Percentiles rank a stretch among this genome's conserved stretches.
phyloP scores from a whole-genome alignment of 2,113 vertebrate genomes.

The Notothenia coriiceps region DNA sequence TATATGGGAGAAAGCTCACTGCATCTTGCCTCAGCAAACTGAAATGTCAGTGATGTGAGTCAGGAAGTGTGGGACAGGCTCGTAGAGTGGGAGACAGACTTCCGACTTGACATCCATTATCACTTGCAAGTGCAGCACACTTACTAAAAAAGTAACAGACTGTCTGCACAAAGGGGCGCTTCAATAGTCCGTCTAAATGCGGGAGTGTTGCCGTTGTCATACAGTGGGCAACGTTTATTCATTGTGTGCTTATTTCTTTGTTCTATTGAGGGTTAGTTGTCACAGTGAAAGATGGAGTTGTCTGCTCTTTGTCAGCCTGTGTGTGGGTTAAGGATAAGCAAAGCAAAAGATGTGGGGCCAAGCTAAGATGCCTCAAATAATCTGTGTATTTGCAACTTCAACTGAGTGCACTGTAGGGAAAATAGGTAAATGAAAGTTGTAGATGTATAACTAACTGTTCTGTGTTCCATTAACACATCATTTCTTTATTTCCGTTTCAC shows the following conservation, averaged over 20 bases:
- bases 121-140: conserved; percentile 4
- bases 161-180: background rate
- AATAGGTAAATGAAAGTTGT: background rate
- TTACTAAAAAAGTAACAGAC: background rate
- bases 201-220: conserved; percentile 3
- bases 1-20: background rate
- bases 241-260: conserved; percentile 23
- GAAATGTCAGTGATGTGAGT: background rate
- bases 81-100: conserved; percentile 2
- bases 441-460: background rate
- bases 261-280: conserved; percentile 19
- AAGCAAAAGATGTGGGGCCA: background rate
- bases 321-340: background rate
- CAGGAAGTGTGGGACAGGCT: conserved; percentile 8
- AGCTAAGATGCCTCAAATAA: background rate
- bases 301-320: background rate
- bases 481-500: background rate
- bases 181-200: conserved; percentile 7
- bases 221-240: background rate
- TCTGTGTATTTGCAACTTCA: background rate
- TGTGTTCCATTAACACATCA: background rate
- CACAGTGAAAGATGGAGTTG: conserved; percentile 18
- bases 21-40: background rate
- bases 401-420: background rate
- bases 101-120: conserved; percentile 30